These are phyloP conservation scores for Protodeltote pygarga DNA, from an alignment of 2,888 invertebrate species.

Conservation along the genomic window DNA sequence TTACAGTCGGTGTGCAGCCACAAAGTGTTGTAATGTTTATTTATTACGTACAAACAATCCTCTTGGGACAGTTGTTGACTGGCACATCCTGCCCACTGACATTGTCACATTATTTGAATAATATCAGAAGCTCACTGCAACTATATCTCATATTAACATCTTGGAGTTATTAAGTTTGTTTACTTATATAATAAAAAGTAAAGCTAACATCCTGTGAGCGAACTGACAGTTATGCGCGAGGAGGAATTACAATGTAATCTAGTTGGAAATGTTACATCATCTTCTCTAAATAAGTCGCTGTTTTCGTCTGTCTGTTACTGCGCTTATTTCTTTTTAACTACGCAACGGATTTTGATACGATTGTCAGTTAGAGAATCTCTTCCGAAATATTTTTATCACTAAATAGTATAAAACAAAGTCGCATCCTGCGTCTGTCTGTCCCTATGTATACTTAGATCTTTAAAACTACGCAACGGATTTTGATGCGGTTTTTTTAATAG, in stretches of 20 bases:
- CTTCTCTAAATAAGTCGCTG: too few relatives aligned
- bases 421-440: too few relatives aligned
- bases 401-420: too few relatives aligned
- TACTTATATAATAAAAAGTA: slow-evolving; percentile 37
- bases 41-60: slow-evolving; percentile 59
- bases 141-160: slow-evolving; percentile 33
- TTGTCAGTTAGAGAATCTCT: too few relatives aligned
- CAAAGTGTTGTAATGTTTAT: slow-evolving; percentile 69
- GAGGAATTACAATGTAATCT: slow-evolving; percentile 13
- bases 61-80: slow-evolving; percentile 56
- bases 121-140: slow-evolving; percentile 33
- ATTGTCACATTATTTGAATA: slow-evolving; percentile 46
- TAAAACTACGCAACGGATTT: too few relatives aligned
- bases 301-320: too few relatives aligned
- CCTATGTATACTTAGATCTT: too few relatives aligned
- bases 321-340: too few relatives aligned
- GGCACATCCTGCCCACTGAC: slow-evolving; percentile 60
- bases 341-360: too few relatives aligned
- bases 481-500: too few relatives aligned
- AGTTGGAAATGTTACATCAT: neutral
- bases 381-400: too few relatives aligned
- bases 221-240: slow-evolving; percentile 22
- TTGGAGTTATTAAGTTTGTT: slow-evolving; percentile 35
- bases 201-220: slow-evolving; percentile 43
- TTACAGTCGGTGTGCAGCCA: slow-evolving; percentile 36